Base-by-base conservation (phyloP, 2,797 vertebrate species). In the Melopsittacus undulatus region DNA sequence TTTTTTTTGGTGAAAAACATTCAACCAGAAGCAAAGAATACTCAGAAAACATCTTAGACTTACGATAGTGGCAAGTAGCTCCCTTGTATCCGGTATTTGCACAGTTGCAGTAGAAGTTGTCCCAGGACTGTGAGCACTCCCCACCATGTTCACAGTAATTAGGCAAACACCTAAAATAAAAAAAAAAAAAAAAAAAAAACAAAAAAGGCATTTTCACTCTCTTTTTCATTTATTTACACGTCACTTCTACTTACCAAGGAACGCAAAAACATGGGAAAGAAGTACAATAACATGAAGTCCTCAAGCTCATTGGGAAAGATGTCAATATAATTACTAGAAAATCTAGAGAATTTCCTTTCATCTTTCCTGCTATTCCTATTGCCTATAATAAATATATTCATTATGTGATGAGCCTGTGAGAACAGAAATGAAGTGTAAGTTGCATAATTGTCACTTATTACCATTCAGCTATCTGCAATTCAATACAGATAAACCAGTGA, bases 81-180 rank as follows among this genome's bases (percentile, higher is more conserved):
- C 99, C 99, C 42, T 92, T 97, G 97, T 99, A 99, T n/a, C 99
- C 99, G 7, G 98, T 99, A 95, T 97, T 93, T 36, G 98, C 97
- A 95, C 99, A 99, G 96, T 98, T 98, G 92, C 99, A 99, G 96
- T 99, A 98, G 93, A 99, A 99, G 69, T 94, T 97, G 87, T 94
- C 98, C 99, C 99, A 99, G 7, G 99, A 98, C 96, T 99, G 99
- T 49, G 98, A 98, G 67, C 99, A 99, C 89, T 96, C 97, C 17
- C 99, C 99, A 29, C 98, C 98, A 4, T 99, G 99, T 94, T 99
- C 99, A 95, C 99, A 99, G 43, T 98, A 99, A 97, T 98, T 99
- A 77, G 99, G 99, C 8, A 98, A 98, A 96, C 99, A 99, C 96
- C 99, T 99, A 94, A 68, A 95, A 95, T 32, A 21, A 85, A 73